Base-by-base conservation (phyloP, 2,797 vertebrate genomes). In the Mustela erminea region DNA sequence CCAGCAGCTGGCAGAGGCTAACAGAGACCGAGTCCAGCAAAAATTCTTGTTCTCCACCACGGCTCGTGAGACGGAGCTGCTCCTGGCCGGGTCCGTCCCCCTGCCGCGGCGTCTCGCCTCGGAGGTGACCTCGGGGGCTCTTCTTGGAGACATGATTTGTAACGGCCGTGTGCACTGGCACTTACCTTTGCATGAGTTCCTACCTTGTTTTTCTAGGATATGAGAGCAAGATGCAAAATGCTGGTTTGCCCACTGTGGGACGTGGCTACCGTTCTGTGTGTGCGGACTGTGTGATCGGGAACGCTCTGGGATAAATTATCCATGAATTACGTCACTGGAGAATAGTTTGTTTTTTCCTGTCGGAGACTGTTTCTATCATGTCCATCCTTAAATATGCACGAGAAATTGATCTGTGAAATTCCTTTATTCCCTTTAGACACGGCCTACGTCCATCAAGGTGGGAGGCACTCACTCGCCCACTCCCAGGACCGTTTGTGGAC, bases 401-500 rank as follows among this genome's bases (percentile, higher is more conserved):
- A 54, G 54, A 66, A 10, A 5, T 10, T 46, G 43, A 49, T 1
- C 32, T 75, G 52, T 43, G 68, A 43, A 25, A 54, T 4, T n/a
- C 49, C n/a, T 70, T 46, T 29, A 8, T 54, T 17, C 23, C 17
- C n/a, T 38, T 62, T 70, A 18, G 0, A 35, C 62, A 18, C 2
- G 75, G 38, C 5, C 6, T 10, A 18, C 1, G 1, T 27, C 3
- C 18, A 13, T 3, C 23, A 1, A 1, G 1, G 29, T 21, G 25
- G 13, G 20, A 54, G 32, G 13, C 1, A 20, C 18, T 3, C 5
- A 23, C 7, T 7, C 3, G 21, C 0, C 0, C 2, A 8, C 49
- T 60, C 72, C 17, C 17, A 14, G 38, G 43, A 8, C 14, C 5
- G 3, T 35, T 32, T 12, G 27, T 7, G 14, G 52, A 58, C 43